phyloP scores from a whole-genome alignment of 1,140 invertebrate genomes.

The Apis dorsata region DNA sequence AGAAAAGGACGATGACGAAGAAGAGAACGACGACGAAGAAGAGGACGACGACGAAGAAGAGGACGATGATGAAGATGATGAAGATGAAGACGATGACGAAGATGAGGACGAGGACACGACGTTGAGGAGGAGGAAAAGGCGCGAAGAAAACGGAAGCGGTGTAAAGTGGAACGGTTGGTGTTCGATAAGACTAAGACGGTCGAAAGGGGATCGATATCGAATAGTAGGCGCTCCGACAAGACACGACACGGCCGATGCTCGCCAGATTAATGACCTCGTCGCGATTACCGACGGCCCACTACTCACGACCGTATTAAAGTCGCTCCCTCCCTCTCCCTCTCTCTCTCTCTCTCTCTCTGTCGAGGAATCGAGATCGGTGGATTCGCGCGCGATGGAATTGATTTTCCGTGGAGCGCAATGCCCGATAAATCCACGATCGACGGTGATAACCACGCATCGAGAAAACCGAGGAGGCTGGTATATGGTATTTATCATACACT shows the following conservation, averaged over 20 bases:
- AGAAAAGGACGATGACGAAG: too few relatives aligned
- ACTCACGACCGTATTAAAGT: conserved; percentile 68
- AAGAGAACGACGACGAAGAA: too few relatives aligned
- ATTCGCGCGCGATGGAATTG: conserved; percentile 63
- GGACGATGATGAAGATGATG: too few relatives aligned
- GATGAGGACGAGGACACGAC: too few relatives aligned
- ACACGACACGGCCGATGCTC: conserved; percentile 60
- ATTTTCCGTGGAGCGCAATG: conserved; percentile 62
- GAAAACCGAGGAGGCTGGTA: neutral
- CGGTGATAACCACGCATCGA: conserved; percentile 8
- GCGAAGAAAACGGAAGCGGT: too few relatives aligned
- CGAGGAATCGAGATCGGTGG: conserved; percentile 69
- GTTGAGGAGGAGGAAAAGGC: too few relatives aligned
- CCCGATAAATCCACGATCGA: conserved; percentile 45
- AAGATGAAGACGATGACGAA: too few relatives aligned
- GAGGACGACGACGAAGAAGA: too few relatives aligned
- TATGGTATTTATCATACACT: conserved; percentile 34
- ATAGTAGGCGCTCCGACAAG: conserved; percentile 55
- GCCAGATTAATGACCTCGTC: conserved; percentile 70
- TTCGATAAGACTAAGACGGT: neutral
- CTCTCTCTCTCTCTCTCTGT: conserved; percentile 38
- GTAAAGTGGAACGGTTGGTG: too few relatives aligned
- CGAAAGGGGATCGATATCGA: conserved; percentile 63
- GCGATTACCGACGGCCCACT: conserved; percentile 61
- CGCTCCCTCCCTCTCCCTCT: conserved; percentile 44